These are phyloP conservation scores for Pseudonaja textilis DNA, from an alignment of 2,113 vertebrate species.

Conservation along the genomic window DNA sequence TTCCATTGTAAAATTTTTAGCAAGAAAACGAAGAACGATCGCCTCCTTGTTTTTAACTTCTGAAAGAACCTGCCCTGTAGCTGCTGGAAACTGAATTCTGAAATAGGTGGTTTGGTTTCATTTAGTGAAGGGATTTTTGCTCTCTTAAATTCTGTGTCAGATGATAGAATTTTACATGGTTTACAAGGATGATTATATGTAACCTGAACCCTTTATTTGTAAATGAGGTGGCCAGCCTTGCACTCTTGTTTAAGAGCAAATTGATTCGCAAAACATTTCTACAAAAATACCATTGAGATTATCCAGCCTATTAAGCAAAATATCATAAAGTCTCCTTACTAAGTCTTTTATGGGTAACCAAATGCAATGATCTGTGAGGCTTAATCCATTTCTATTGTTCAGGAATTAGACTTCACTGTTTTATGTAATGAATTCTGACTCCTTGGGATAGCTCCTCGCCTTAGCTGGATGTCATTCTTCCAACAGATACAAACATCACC, in stretches of 20 bases:
- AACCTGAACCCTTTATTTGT: neutral
- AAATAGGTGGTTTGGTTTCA: neutral
- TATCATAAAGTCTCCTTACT: neutral
- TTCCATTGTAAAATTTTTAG: neutral
- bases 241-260: neutral
- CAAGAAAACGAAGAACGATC: neutral
- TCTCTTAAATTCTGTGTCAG: neutral
- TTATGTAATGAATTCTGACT: neutral
- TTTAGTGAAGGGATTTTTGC: neutral
- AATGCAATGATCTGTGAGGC: neutral
- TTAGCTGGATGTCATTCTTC: neutral
- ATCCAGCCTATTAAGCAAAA: neutral
- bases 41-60: neutral
- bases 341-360: neutral
- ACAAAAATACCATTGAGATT: neutral
- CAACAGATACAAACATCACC: neutral
- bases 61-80: neutral
- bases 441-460: neutral
- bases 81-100: neutral
- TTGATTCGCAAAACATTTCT: neutral
- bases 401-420: neutral
- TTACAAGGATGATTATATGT: neutral
- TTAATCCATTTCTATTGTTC: neutral
- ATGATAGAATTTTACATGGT: neutral
- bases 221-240: neutral